phyloP scores from a whole-genome alignment of 2,888 invertebrate species.

The Eurytoma californica region DNA sequence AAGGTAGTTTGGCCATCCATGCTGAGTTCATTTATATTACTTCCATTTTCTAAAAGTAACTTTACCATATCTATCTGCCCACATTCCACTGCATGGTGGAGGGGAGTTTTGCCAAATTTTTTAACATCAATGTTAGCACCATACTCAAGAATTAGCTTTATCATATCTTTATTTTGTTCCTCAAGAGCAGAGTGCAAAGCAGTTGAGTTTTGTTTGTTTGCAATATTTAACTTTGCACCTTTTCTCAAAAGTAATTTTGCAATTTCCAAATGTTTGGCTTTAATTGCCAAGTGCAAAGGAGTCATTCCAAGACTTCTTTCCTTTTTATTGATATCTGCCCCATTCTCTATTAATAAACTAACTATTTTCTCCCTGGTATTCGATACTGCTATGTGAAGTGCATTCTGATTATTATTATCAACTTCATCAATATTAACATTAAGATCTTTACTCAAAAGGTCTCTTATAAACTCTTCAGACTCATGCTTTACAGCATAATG shows the following conservation, averaged over 20 bases:
- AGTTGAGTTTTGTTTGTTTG: background rate
- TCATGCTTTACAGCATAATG: conserved; percentile 8
- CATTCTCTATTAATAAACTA: background rate
- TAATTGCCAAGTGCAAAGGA: conserved; percentile 29
- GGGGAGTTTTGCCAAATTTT: conserved; percentile 23
- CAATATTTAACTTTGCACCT: conserved; percentile 20
- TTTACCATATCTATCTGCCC: conserved; percentile 74
- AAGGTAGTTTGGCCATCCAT: conserved; percentile 83
- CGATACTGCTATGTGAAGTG: conserved; percentile 33
- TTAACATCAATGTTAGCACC: conserved; percentile 16
- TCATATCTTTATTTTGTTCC: background rate
- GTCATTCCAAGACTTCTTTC: conserved; percentile 10
- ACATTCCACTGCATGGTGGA: conserved; percentile 1
- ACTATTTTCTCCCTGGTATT: background rate
- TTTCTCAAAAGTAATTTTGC: conserved; percentile 17
- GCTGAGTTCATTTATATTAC: conserved; percentile 80
- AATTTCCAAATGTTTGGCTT: background rate
- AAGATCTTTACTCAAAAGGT: background rate
- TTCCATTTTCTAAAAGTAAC: conserved; percentile 77
- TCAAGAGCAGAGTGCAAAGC: conserved; percentile 23
- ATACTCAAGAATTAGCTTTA: background rate
- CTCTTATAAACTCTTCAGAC: background rate
- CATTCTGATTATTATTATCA: conserved; percentile 3
- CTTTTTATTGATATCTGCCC: conserved; percentile 19
- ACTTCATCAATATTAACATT: conserved; percentile 8